Evolutionary conservation across 2,888 invertebrate genomes (phyloP), one percentile per base, ranked within the genome.

Genomic region (Andrena camellia): DNA sequence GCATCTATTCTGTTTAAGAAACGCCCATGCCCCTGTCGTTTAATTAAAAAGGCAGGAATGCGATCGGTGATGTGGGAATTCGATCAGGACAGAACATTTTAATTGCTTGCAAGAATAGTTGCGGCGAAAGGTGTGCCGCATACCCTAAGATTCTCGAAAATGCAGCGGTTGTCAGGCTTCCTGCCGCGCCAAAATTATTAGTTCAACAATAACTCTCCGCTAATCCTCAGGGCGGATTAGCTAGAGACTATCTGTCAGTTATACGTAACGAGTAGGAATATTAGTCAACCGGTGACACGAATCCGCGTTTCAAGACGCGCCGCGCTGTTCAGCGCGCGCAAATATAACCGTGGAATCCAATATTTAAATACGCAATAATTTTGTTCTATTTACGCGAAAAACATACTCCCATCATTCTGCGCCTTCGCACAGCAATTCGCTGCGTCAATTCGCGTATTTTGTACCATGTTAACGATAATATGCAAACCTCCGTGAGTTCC

Each of bases 161-260:
- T 64, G 66, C 68, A 29, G 35, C 67, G 48, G 66, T 63, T 71
- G 80, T 64, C 70, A 48, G 35, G 29, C 42, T 71, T 67, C 59
- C 63, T 17, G 68, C 62, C 52, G 73, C 29, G 72, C 74, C 72
- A 83, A 73, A 84, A 83, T 84, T 83, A 84, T 83, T 79, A 79
- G 71, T 79, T 83, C 79, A 70, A 84, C 84, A 73, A 79, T 84
- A 84, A 84, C 83, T 84, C 84, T 83, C 50, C 35, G 63, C 83
- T 84, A 84, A 84, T 84, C 84, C 84, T 64, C 84, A 57, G 7
- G 68, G 57, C 42, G 84, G 76, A 84, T 84, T 84, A 84, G 83
- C 42, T 35, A 54, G 76, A 80, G 72, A 76, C 83, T 83, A 83
- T 79, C 79, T 83, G 84, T 84, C 84, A 83, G 83, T 83, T 83